Base-by-base conservation (phyloP, 2,113 vertebrate species). In the Megaleporinus macrocephalus region DNA sequence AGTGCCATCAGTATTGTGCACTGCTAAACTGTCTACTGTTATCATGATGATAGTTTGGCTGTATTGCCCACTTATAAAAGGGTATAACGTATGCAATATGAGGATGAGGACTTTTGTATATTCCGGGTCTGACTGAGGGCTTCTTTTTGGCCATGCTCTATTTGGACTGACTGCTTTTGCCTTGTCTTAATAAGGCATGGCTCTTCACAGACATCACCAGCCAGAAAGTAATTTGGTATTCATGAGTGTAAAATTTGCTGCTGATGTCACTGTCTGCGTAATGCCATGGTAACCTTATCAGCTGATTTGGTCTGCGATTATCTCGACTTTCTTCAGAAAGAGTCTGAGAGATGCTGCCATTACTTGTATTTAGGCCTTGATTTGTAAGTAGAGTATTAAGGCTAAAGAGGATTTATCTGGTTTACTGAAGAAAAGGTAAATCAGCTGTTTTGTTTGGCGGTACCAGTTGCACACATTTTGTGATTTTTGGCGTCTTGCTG, bases 211-310 rank as follows among this genome's bases (percentile, higher is more conserved):
- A 15, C 65, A 33, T 68, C 63, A 30, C 27, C 29, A 30, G 27
- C 63, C 63, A 2, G 27, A 27, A 10, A 22, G 41, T 14, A 30
- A 30, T 66, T 22, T 68, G 18, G 33, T 41, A 36, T 68, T 68
- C 29, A 36, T 68, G 62, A 65, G 26, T 65, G 29, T 68, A 16
- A 18, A 20, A 22, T 30, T 65, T 33, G 9, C 11, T n/a, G 4
- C 41, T 47, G 33, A 49, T 47, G 41, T 63, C 75, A 70, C 66
- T 13, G 22, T 70, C n/a, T n/a, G n/a, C 3, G 66, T 44, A 70
- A 70, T 44, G 66, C 66, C 66, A 44, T 44, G 66, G 66, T 24
- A 70, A 70, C 66, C 36, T 41, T 70, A 70, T 70, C 66, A 11
- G 41, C 20, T 14, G 12, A n/a, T 24, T 44, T 16, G 36, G 20